Base-by-base conservation (phyloP, 2,797 vertebrate species). In the Sebastes minor region DNA sequence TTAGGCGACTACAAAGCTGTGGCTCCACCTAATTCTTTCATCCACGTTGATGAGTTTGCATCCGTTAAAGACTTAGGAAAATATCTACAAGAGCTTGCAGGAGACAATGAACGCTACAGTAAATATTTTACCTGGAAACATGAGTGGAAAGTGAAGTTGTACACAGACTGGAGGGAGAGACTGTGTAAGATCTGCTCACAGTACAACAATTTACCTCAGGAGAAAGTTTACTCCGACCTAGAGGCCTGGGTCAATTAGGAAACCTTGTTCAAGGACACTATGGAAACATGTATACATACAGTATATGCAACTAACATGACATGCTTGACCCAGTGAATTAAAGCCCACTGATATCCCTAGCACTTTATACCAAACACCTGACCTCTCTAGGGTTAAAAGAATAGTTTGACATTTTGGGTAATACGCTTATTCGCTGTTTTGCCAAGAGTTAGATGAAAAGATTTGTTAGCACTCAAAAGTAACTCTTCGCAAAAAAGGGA, bases 1-100 rank as follows among this genome's bases (percentile, higher is more conserved):
- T 42, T 95, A 2, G 83, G 68, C 2, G 93, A 97, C 63, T 99
- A 99, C 0, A 94, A 97, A 85, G 94, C 94, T 6, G 96, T 99
- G 0, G 75, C 93, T 3, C 97, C 98, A 0, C 82, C 95, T 0
- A 80, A 95, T 2, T 97, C 98, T 27, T 99, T 99, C 67, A 96
- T 99, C 69, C 98, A 99, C 0, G 91, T 98, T 0, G 93, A 98
- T 0, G 96, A 99, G 70, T 99, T 99, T 62, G 2, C 74, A 2
- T 97, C 98, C 0, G 12, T 91, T 4, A 87, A 82, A 0, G 95
- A 96, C 12, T 91, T 99, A 59, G 97, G 94, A 0, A n/a, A 30
- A 1, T 96, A 95, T 86, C 92, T 99, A 4, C 66, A 65, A 8
- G 27, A 90, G 62, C 89, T 99, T 63, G 85, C 86, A 6, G 8